Conservation (phyloP, 2,888 invertebrate genomes). For the Euclidia mi region DNA sequence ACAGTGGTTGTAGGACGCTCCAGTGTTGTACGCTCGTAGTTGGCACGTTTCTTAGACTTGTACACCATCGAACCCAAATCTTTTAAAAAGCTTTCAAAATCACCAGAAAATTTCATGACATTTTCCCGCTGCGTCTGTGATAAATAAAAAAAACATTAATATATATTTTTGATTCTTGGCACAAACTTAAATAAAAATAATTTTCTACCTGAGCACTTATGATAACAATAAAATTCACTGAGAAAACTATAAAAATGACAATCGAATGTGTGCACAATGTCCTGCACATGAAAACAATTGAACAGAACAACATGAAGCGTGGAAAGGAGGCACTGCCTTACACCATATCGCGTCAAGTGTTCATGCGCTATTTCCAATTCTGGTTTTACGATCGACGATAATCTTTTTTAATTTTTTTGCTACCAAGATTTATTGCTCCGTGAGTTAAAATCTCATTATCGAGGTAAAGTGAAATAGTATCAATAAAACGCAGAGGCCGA, state of each 20-base stretch:
- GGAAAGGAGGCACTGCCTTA: constrained; percentile 36
- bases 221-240: constrained; percentile 31
- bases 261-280: constrained; percentile 47
- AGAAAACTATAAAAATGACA: constrained; percentile 41
- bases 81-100: constrained; percentile 65
- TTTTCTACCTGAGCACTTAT: constrained; percentile 47
- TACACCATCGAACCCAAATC: constrained; percentile 64
- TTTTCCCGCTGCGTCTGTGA: constrained; percentile 16
- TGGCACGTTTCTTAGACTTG: constrained; percentile 48
- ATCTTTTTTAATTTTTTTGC: constrained; percentile 37
- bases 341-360: constrained; percentile 43
- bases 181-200: constrained; percentile 2
- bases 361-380: constrained; percentile 44
- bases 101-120: constrained; percentile 47
- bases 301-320: constrained; percentile 47
- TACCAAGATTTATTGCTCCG: constrained; percentile 22
- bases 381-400: constrained; percentile 43
- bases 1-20: constrained; percentile 13
- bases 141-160: background rate
- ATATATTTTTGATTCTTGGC: background rate
- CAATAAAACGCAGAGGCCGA: constrained; percentile 39
- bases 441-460: constrained; percentile 27
- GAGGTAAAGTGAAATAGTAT: constrained; percentile 42
- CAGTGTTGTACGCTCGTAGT: constrained; percentile 12
- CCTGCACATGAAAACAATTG: constrained; percentile 62